Percentiles rank a stretch among this genome's conserved stretches.
These are phyloP conservation scores for Caenorhabditis angaria DNA, from an alignment of 2,888 invertebrate species.

Conservation along the genomic window DNA sequence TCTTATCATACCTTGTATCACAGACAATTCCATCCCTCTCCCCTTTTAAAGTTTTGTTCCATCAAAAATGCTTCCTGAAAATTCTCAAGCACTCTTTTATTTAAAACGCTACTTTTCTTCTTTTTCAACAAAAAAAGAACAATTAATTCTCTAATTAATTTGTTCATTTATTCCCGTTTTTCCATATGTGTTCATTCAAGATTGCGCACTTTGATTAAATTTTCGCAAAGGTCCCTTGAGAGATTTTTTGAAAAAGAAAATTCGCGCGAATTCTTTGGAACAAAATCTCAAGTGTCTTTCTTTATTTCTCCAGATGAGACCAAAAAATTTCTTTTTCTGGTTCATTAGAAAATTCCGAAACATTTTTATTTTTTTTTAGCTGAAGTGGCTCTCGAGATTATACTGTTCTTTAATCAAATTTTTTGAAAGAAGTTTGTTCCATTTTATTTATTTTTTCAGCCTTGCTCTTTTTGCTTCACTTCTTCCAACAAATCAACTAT, in stretches of 20 bases:
- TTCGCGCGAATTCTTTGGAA: not conserved
- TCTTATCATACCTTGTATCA: no score
- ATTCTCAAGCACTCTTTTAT: not conserved
- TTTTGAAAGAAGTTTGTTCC: no score
- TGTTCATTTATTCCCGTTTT: not conserved
- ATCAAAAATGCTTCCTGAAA: no score
- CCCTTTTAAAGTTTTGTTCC: no score
- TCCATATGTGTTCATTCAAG: not conserved
- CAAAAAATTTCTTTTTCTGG: no score
- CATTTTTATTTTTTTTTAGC: no score
- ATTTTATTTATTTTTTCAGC: not conserved
- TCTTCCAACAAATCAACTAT: not conserved
- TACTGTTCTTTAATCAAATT: no score
- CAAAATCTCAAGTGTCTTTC: not conserved
- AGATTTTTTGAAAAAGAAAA: not conserved
- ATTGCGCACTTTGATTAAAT: not conserved
- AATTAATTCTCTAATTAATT: conserved; percentile 2
- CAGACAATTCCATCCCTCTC: no score
- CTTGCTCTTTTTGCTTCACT: not conserved
- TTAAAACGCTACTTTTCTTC: not conserved
- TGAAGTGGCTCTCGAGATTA: no score
- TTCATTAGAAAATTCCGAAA: no score
- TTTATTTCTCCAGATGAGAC: not conserved
- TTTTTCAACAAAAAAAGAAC: not conserved
- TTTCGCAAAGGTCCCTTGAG: not conserved